Evolutionary conservation across 2,797 vertebrate species (phyloP).

Genomic region (Rhyacichthys aspro): DNA sequence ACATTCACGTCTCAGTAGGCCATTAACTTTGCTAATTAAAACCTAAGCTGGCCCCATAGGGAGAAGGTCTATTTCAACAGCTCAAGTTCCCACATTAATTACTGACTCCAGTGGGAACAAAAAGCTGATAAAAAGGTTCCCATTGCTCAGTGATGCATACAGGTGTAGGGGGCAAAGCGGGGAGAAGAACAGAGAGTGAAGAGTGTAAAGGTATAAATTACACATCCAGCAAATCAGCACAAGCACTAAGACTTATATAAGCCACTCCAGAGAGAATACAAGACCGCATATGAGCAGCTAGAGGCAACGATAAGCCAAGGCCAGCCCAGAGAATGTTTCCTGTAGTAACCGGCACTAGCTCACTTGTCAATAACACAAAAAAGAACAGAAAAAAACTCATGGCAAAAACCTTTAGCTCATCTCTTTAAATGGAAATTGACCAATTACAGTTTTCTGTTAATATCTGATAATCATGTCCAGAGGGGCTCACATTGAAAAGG

Average conservation of each 20-base stretch:
- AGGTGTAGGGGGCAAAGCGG: slow-evolving; percentile 39
- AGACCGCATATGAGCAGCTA: slow-evolving; percentile 32
- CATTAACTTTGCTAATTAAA: slow-evolving; percentile 74
- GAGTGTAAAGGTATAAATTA: slow-evolving; percentile 48
- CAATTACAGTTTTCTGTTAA: slow-evolving; percentile 51
- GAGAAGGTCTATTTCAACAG: slow-evolving; percentile 60
- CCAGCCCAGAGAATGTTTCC: slow-evolving; percentile 7
- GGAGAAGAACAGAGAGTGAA: slow-evolving; percentile 25
- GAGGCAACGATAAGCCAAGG: slow-evolving; percentile 22
- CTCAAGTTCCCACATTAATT: slow-evolving; percentile 70
- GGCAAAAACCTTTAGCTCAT: slow-evolving; percentile 10
- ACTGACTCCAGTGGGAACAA: slow-evolving; percentile 45
- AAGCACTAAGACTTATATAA: slow-evolving; percentile 60
- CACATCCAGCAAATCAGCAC: slow-evolving; percentile 32
- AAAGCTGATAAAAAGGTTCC: slow-evolving; percentile 49
- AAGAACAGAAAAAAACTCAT: neutral
- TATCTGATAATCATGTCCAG: slow-evolving; percentile 28
- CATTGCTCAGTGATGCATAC: slow-evolving; percentile 21
- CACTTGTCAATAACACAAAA: neutral
- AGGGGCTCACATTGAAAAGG: slow-evolving; percentile 38
- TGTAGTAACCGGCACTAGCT: neutral
- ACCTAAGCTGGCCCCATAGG: slow-evolving; percentile 46
- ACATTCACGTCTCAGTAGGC: slow-evolving; percentile 37
- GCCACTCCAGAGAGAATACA: slow-evolving; percentile 40
- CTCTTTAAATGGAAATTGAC: slow-evolving; percentile 28